Conservation (phyloP, 1,140 invertebrate species). For the Drosophila parabipectinata region DNA sequence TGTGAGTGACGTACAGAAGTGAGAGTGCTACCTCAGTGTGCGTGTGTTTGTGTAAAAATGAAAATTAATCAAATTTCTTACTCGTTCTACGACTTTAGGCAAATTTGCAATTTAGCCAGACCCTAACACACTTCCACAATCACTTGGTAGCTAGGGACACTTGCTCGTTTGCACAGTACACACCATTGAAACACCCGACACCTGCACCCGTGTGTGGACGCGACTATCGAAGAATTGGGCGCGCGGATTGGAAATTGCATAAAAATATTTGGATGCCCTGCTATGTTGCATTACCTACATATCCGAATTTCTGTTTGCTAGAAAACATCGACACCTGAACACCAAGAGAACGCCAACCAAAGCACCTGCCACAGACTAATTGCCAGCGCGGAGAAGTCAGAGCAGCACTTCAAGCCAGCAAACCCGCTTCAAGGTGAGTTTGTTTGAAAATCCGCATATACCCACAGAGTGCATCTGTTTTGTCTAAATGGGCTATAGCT, state of each 20-base stretch:
- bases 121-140: conserved; percentile 34
- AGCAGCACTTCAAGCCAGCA: conserved; percentile 32
- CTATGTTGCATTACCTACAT: conserved; percentile 3
- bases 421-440: conserved; percentile 73
- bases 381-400: conserved; percentile 32
- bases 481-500: not conserved
- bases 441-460: conserved; percentile 57
- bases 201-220: not conserved
- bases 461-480: conserved; percentile 23
- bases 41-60: conserved; percentile 49
- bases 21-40: conserved; percentile 46
- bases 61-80: conserved; percentile 50
- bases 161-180: conserved; percentile 5
- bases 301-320: conserved; percentile 1
- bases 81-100: conserved; percentile 33
- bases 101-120: conserved; percentile 3
- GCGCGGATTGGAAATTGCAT: conserved; percentile 14
- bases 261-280: not conserved
- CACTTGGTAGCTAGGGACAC: conserved; percentile 1
- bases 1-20: conserved; percentile 17
- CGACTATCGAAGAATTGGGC: conserved; percentile 7
- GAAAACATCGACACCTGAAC: conserved; percentile 12
- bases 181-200: conserved; percentile 9
- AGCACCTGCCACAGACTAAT: conserved; percentile 4
- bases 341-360: not conserved